Base-by-base conservation (phyloP, 2,797 vertebrate genomes). In the Agapornis canus region DNA sequence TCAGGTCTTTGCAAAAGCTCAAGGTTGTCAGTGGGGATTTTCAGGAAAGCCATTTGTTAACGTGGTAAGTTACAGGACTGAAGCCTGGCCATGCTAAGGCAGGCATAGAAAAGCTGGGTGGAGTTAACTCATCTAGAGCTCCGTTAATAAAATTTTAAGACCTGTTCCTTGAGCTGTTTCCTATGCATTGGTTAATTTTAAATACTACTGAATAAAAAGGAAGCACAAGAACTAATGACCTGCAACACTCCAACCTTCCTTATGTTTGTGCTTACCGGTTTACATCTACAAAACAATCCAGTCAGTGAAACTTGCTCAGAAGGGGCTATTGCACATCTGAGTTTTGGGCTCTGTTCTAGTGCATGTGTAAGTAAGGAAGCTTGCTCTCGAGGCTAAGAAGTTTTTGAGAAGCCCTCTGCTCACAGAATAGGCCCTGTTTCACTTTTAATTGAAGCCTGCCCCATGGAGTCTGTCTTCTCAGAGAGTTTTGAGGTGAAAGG, bases 341-440 rank as follows among this genome's bases (percentile, higher is more conserved):
- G 25, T 27, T 68, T 19, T 64, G 45, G 32, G 57, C 35, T 73
- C 14, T 61, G 5, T 12, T 86, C 13, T 35, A 42, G 49, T 3
- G 0, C 14, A 27, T 26, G 37, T 35, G 56, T 22, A 35, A 42
- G 5, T 1, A 3, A 87, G 56, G 32, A 25, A 35, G 22, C 13
- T 26, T 12, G 2, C 21, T 48, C 42, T 72, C 19, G 45, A 47
- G 48, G 20, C 61, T 75, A 29, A 54, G 40, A 19, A 60, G 35
- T 31, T 18, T 19, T 35, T 54, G 29, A 63, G 51, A 27, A 82
- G 22, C 18, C 5, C 37, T 64, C 54, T 72, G 39, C 71, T 82
- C 4, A 4, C 13, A 13, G 26, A 31, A 3, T 6, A 11, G 37
- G n/a, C 10, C 7, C 11, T 6, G 0, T 47, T 49, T 51, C 31